Evolutionary conservation across 2,888 invertebrate species (phyloP), one percentile per base, ranked within the genome.

Genomic region (Andrena trimmerana): DNA sequence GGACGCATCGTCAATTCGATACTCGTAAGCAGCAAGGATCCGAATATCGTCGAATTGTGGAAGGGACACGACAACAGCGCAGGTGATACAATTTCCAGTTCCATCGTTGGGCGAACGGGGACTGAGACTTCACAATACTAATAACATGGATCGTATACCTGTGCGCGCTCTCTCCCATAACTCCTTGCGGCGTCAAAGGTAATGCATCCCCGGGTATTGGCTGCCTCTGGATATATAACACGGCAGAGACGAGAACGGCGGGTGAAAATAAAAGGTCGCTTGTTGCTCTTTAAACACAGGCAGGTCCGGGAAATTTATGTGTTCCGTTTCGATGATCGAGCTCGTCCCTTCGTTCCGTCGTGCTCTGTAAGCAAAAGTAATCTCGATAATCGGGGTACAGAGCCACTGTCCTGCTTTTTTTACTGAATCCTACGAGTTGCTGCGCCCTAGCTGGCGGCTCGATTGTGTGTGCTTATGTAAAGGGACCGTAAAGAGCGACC

Each of bases 41-140:
- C 27, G 24, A 36, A 24, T 7, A 13, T 20, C 31, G 20, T 60
- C n/a, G 31, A 31, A 67, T 5, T 20, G 33, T 33, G 13, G 50
- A 48, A 16, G 31, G 16, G 50, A 10, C 16, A 36, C 10, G 13
- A 8, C 42, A 0, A 20, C 52, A 24, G 24, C 69, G 31, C 67
- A 33, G 77, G 63, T 71, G 73, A 88, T 89, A 81, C 87, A 84
- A 90, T 90, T 90, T 81, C 84, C 74, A 85, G 78, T 84, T 79
- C 75, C 76, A 81, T 84, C 77, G 86, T 76, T 69, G 69, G 63
- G 52, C 78, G 81, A 87, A 84, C 83, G 82, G 83, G 83, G 72
- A 66, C 78, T 57, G 73, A 80, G 74, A 69, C 50, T 79, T 75
- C 71, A 60, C 80, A 70, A 80, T 68, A 69, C 74, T 84, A 82